A percentile compares a stretch with the other conserved stretches of the same genome.
These are phyloP conservation scores for Venusia cambrica DNA, from an alignment of 2,888 invertebrate genomes.

Conservation along the genomic window DNA sequence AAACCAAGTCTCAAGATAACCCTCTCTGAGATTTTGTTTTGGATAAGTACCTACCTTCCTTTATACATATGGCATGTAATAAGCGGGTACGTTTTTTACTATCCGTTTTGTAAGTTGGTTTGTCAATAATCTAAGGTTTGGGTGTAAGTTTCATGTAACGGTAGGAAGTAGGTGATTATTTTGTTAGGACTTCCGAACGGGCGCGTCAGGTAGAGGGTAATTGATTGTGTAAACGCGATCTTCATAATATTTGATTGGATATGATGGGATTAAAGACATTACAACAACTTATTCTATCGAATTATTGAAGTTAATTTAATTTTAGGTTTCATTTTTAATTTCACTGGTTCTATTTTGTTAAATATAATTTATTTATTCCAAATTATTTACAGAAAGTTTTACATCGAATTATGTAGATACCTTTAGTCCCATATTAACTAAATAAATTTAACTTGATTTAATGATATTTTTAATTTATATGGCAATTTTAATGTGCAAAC, in stretches of 20 bases:
- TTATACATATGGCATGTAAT: slow-evolving; percentile 66
- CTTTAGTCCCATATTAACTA: too few species aligned
- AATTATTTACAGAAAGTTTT: too few species aligned
- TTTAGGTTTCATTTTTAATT: too few species aligned
- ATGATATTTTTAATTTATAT: too few species aligned
- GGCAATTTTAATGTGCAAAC: too few species aligned
- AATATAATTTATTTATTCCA: too few species aligned
- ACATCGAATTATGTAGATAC: too few species aligned
- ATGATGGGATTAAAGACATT: too few species aligned
- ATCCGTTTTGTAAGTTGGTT: slow-evolving; percentile 32
- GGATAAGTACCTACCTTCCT: too few species aligned
- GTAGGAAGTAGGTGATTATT: slow-evolving; percentile 72
- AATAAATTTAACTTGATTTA: too few species aligned
- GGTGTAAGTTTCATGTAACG: slow-evolving; percentile 50
- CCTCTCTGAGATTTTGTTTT: slow-evolving; percentile 58
- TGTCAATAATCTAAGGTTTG: too few species aligned
- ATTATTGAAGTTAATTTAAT: neutral
- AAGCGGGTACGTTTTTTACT: slow-evolving; percentile 59
- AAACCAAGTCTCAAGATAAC: slow-evolving; percentile 61
- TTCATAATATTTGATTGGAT: slow-evolving; percentile 7
- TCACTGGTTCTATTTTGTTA: too few species aligned
- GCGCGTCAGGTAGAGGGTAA: slow-evolving; percentile 60
- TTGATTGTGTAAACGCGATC: slow-evolving; percentile 30
- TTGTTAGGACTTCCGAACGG: slow-evolving; percentile 68
- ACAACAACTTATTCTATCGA: slow-evolving; percentile 5